These are phyloP conservation scores for Ophion slaviceki DNA, from an alignment of 2,888 invertebrate genomes.

Conservation along the genomic window DNA sequence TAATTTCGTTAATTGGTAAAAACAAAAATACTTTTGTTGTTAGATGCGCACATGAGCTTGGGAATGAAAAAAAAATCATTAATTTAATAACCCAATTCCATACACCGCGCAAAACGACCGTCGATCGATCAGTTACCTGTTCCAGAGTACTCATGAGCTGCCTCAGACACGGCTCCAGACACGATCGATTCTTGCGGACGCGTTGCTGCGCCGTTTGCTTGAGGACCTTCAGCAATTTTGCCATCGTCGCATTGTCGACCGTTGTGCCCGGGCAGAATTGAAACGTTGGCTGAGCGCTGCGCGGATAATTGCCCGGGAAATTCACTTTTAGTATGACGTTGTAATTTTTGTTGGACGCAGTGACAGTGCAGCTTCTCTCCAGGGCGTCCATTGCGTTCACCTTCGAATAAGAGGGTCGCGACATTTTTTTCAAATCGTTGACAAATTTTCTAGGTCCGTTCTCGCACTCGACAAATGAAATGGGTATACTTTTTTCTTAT, in stretches of 20 bases:
- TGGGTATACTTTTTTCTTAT: neutral
- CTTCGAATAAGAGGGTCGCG: constrained; percentile 58
- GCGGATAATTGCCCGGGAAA: constrained; percentile 91
- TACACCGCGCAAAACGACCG: no score
- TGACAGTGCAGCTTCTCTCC: constrained; percentile 86
- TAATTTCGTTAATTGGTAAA: no score
- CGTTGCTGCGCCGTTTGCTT: constrained; percentile 92
- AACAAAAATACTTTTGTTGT: no score
- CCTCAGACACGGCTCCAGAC: constrained; percentile 93
- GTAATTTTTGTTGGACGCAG: constrained; percentile 85
- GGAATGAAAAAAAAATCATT: no score
- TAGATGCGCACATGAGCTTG: no score
- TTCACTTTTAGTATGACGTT: constrained; percentile 86
- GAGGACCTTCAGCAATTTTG: constrained; percentile 91
- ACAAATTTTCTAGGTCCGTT: neutral
- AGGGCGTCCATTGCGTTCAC: constrained; percentile 85
- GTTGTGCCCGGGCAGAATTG: constrained; percentile 88
- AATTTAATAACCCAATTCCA: no score
- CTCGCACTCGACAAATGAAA: neutral
- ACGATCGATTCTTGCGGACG: constrained; percentile 93
- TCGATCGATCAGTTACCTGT: constrained; percentile 80
- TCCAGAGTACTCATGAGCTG: constrained; percentile 88
- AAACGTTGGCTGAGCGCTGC: constrained; percentile 87
- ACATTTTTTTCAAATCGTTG: neutral
- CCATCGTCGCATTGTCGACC: constrained; percentile 89